A percentile compares a stretch with the other conserved stretches of the same genome.
Conservation (phyloP, 37 sponge, comb jelly and placozoan genomes). For the Beroe forskalii region DNA sequence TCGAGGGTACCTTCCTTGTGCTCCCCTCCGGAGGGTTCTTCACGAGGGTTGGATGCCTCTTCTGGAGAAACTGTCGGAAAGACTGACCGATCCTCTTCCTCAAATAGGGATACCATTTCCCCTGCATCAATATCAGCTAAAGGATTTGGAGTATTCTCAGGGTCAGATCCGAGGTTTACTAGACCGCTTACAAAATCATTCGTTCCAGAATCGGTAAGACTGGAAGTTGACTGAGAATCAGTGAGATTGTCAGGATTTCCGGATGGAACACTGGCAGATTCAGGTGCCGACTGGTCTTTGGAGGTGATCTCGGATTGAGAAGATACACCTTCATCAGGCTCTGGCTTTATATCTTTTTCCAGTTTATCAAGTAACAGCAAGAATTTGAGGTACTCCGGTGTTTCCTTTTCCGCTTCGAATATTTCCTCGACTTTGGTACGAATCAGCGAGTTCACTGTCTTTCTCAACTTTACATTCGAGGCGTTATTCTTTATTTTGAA, state of each 20-base stretch:
- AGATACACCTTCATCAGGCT: neutral
- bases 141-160: too few species aligned
- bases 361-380: neutral
- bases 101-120: constrained; percentile 39
- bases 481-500: neutral
- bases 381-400: neutral
- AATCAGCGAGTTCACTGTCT: neutral
- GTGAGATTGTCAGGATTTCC: neutral
- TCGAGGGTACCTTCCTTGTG: neutral
- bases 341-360: neutral
- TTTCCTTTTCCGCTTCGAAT: constrained; percentile 18
- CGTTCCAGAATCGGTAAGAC: neutral
- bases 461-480: neutral
- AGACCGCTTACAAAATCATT: neutral
- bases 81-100: neutral
- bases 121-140: neutral
- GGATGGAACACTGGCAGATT: neutral
- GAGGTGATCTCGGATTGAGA: neutral
- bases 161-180: neutral
- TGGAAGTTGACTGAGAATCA: neutral
- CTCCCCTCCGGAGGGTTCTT: neutral
- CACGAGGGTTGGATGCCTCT: neutral
- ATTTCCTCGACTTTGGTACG: constrained; percentile 8
- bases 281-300: neutral
- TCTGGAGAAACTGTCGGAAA: neutral